Base-by-base conservation (phyloP, 1,140 invertebrate species). In the Drosophila subpulchrella region DNA sequence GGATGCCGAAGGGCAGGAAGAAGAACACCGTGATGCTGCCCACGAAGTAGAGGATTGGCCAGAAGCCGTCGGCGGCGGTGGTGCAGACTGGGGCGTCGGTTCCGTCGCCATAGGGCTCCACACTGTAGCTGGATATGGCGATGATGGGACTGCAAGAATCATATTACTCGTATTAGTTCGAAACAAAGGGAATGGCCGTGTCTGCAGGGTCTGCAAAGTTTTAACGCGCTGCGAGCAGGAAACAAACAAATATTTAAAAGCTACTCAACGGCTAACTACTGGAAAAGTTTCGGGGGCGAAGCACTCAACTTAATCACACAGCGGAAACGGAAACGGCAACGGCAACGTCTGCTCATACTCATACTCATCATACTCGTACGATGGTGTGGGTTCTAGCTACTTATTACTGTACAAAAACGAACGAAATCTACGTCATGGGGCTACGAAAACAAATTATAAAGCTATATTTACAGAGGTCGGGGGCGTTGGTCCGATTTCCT, bases 21-120 rank as follows among this genome's bases (percentile, higher is more conserved):
- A 98, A 98, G 93, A 98, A 98, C 34, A 96, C 80, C 2, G 95
- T 93, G 72, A 97, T 96, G 79, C 95, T 96, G 60, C 95, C 94
- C 46, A 97, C 93, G 93, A 97, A 97, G 93, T 96, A 98, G 15
- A 95, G 91, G 12, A 95, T 94, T 36, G 95, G 94, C 96, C 97
- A 97, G 72, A 95, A 94, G 15, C 94, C 94, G 78, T 95, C 94
- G 0, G 95, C 96, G 76, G 95, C 93, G 0, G 95, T 97, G 46
- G 95, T 93, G 92, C 97, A 98, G 6, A 95, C 95, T 2, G 96
- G 95, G 3, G 96, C 91, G 24, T 86, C 84, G 1, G 95, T 94
- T 44, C 95, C 95, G 74, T 97, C 96, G 58, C 94, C 93, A 90
- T 96, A 96, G 32, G 94, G 91, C 75, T 95, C 94, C 57, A 95